phyloP scores from a whole-genome alignment of 2,888 invertebrate genomes.

The Hylaea fasciaria region DNA sequence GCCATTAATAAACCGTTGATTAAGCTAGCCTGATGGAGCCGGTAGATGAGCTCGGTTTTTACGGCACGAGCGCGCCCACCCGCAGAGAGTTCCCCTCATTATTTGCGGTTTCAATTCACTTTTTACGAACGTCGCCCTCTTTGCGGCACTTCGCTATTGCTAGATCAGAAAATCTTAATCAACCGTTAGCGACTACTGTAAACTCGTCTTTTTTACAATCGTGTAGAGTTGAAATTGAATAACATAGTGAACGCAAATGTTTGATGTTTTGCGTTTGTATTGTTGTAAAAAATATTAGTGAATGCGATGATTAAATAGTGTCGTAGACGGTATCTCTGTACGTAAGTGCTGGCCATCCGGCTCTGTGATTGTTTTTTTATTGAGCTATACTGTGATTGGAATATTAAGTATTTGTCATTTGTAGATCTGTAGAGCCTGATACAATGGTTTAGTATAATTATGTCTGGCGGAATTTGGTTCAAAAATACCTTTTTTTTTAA shows the following conservation, averaged over 20 bases:
- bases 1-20: slow-evolving; percentile 77
- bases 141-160: slow-evolving; percentile 65
- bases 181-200: slow-evolving; percentile 34
- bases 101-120: slow-evolving; percentile 84
- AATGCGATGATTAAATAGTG: slow-evolving; percentile 33
- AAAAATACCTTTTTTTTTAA: too few species aligned
- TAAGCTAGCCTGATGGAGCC: slow-evolving; percentile 78
- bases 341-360: slow-evolving; percentile 1
- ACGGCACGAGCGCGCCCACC: slow-evolving; percentile 83
- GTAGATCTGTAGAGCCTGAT: too few species aligned
- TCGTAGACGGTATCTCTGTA: slow-evolving; percentile 23
- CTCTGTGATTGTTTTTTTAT: slow-evolving; percentile 2
- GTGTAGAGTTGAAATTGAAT: slow-evolving; percentile 20
- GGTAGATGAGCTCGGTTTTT: slow-evolving; percentile 81
- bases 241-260: slow-evolving; percentile 29
- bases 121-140: slow-evolving; percentile 79
- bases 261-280: slow-evolving; percentile 34
- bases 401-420: too few species aligned
- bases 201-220: slow-evolving; percentile 15
- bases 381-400: not conserved
- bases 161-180: slow-evolving; percentile 62
- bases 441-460: too few species aligned
- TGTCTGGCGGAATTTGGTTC: too few species aligned
- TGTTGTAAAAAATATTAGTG: slow-evolving; percentile 20
- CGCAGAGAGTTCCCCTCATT: slow-evolving; percentile 77